phyloP scores from a whole-genome alignment of 1,140 invertebrate species.

The Caenorhabditis latens region DNA sequence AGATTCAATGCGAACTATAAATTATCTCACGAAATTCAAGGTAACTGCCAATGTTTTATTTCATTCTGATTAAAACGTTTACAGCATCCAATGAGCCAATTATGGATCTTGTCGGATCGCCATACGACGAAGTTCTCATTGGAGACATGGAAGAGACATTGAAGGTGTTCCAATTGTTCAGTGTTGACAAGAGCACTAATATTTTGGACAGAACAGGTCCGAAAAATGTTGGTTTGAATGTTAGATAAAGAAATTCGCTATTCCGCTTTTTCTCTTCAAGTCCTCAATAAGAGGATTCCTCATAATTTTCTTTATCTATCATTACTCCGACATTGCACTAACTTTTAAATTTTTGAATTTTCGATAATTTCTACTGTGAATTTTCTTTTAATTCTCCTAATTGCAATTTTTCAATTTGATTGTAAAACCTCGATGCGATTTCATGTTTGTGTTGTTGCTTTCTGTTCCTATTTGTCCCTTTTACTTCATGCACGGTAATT shows the following conservation, averaged over 20 bases:
- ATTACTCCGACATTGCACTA: background rate
- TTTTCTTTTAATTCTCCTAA: background rate
- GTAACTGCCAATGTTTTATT: background rate
- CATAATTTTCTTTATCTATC: background rate
- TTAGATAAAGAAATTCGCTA: constrained; percentile 8
- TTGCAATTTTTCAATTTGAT: background rate
- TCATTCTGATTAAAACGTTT: background rate
- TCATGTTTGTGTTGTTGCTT: background rate
- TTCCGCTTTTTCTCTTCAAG: background rate
- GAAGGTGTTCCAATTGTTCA: constrained; percentile 47
- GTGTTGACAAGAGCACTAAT: constrained; percentile 31
- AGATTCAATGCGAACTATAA: constrained; percentile 39
- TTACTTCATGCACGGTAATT: no score
- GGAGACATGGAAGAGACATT: constrained; percentile 44
- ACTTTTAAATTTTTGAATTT: background rate
- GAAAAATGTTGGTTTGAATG: constrained; percentile 37
- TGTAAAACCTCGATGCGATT: no score
- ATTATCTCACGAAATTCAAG: constrained; percentile 34
- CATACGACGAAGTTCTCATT: constrained; percentile 40
- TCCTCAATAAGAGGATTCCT: no score
- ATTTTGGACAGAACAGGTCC: constrained; percentile 31
- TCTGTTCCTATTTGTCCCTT: background rate
- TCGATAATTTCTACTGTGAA: background rate
- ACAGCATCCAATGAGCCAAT: constrained; percentile 27
- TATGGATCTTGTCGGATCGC: constrained; percentile 37